Percentiles rank a stretch among this genome's conserved stretches.
phyloP scores from a whole-genome alignment of 2,797 vertebrate genomes.

The Dendrocincla fuliginosa region DNA sequence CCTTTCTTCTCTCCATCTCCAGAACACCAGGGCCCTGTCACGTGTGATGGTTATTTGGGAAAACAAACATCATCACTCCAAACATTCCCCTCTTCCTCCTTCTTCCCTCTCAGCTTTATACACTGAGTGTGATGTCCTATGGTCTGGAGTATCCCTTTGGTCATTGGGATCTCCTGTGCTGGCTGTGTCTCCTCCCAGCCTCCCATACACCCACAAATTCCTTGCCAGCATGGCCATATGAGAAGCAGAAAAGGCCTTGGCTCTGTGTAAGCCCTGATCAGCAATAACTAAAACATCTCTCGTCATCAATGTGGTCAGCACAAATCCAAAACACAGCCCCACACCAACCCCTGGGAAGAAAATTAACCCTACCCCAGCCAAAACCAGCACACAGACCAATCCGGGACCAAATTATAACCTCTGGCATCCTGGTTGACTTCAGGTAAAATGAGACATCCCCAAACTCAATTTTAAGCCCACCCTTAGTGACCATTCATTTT shows the following conservation, averaged over 20 bases:
- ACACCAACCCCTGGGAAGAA: accelerated
- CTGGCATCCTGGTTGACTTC: not conserved
- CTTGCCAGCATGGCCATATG: accelerated
- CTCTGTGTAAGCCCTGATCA: not conserved
- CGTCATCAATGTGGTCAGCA: accelerated
- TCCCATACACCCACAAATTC: accelerated
- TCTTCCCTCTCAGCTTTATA: too few relatives aligned
- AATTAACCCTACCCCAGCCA: not conserved
- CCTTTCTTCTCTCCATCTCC: too few relatives aligned
- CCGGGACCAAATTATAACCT: not conserved
- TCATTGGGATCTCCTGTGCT: accelerated
- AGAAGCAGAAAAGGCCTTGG: accelerated
- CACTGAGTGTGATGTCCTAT: too few relatives aligned
- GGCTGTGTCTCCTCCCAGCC: not conserved
- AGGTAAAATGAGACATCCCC: accelerated
- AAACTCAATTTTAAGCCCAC: not conserved
- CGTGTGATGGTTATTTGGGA: accelerated
- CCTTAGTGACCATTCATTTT: not conserved
- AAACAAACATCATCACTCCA: accelerated
- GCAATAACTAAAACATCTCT: not conserved
- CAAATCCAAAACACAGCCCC: not conserved
- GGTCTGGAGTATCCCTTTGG: accelerated
- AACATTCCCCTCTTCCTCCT: not conserved
- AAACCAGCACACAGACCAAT: not conserved
- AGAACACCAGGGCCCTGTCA: not conserved